Conservation (phyloP, 2,797 vertebrate genomes). For the Neomorphus geoffroyi region DNA sequence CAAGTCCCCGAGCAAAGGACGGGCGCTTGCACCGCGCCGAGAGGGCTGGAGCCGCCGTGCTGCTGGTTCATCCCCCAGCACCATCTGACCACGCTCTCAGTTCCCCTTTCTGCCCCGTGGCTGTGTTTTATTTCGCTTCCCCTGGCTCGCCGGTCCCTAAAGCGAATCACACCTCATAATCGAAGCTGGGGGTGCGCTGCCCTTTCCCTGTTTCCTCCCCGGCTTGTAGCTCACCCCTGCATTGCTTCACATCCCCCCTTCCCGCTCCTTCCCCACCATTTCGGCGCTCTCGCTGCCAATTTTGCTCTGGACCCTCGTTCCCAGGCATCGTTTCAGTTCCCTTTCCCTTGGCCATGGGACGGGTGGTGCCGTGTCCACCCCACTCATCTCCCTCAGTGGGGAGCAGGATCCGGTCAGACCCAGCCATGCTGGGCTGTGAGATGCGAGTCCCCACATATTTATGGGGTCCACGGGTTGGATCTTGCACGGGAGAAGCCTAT, state of each 20-base stretch:
- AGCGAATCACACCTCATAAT: neutral
- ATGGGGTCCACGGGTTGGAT: fast-evolving
- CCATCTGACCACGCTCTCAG: neutral
- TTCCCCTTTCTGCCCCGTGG: slow-evolving; percentile 50
- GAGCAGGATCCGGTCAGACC: fast-evolving
- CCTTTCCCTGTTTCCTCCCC: neutral
- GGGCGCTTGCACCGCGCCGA: fast-evolving
- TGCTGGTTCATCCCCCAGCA: neutral
- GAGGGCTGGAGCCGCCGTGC: neutral
- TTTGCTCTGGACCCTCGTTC: neutral
- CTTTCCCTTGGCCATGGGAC: neutral
- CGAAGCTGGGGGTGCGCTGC: neutral
- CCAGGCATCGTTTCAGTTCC: neutral
- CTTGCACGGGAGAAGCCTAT: neutral
- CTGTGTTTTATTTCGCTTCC: slow-evolving; percentile 27
- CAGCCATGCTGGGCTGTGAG: fast-evolving
- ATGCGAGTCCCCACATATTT: neutral
- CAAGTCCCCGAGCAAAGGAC: neutral
- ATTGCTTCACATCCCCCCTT: neutral
- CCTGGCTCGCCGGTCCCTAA: fast-evolving
- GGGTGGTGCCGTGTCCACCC: neutral
- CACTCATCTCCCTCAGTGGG: fast-evolving
- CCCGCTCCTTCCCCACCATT: neutral
- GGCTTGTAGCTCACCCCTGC: neutral
- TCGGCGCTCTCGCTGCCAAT: neutral